These are phyloP conservation scores for Bombus haemorrhoidalis DNA, from an alignment of 1,140 invertebrate genomes.

Conservation along the genomic window DNA sequence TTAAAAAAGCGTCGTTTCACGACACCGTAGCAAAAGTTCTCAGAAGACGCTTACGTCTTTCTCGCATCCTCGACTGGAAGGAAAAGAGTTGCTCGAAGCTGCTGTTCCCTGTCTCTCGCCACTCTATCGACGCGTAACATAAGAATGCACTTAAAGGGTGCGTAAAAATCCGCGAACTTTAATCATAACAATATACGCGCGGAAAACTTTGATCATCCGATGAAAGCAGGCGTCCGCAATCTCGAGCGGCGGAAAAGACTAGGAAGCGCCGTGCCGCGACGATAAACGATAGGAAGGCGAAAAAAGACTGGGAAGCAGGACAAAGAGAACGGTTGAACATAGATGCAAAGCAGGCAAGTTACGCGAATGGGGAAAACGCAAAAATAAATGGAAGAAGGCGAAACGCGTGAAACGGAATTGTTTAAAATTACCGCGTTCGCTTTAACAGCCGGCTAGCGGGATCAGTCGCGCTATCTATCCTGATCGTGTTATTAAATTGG, in stretches of 20 bases:
- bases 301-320: not conserved
- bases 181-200: conserved; percentile 47
- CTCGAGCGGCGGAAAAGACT: conserved; percentile 3
- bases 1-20: not conserved
- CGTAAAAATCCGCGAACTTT: conserved; percentile 46
- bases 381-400: conserved; percentile 10
- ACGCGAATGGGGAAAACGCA: not conserved
- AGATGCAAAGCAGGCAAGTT: not conserved
- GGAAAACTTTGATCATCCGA: conserved; percentile 46
- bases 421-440: conserved; percentile 62
- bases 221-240: conserved; percentile 36
- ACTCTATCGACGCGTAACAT: conserved; percentile 11
- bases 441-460: conserved; percentile 4
- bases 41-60: too few relatives aligned
- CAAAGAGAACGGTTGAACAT: not conserved
- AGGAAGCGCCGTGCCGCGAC: not conserved
- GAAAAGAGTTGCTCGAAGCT: not conserved
- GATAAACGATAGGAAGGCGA: not conserved
- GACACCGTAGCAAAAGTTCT: not conserved
- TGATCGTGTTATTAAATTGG: conserved; percentile 12
- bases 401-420: conserved; percentile 55
- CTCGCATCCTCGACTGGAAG: not conserved
- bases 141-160: conserved; percentile 43
- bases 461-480: not conserved
- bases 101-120: not conserved